phyloP scores from a whole-genome alignment of 2,113 vertebrate species.

The Salminus brasiliensis region DNA sequence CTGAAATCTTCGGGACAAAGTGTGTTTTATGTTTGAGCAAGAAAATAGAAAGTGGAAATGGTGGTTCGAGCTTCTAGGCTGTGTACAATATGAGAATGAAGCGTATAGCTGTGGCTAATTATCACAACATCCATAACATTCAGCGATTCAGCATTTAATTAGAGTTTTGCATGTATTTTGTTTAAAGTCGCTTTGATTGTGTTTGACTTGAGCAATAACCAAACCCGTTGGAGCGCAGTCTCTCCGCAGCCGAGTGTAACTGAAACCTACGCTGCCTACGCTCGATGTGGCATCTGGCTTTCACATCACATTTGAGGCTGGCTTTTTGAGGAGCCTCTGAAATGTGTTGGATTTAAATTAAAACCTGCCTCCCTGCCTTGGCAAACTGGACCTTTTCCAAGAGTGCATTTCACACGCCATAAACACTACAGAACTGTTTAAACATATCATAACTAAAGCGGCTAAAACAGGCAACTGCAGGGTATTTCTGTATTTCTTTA shows the following conservation, averaged over 20 bases:
- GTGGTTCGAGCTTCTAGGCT: conserved; percentile 26
- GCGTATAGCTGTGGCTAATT: conserved; percentile 70
- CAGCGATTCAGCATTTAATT: conserved; percentile 70
- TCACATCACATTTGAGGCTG: conserved; percentile 73
- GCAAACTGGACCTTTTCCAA: conserved; percentile 73
- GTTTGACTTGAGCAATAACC: conserved; percentile 75
- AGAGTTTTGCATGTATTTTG: conserved; percentile 61
- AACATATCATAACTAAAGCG: conserved; percentile 67
- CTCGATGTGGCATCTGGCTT: conserved; percentile 71
- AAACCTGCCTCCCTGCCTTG: conserved; percentile 62
- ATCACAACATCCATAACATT: conserved; percentile 66
- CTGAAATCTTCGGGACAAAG: conserved; percentile 12
- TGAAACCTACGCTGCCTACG: conserved; percentile 61
- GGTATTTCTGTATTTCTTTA: too few species aligned
- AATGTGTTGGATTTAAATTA: conserved; percentile 76
- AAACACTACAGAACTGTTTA: conserved; percentile 72
- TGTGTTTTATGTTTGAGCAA: conserved; percentile 48
- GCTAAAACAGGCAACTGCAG: conserved; percentile 63
- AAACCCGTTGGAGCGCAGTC: conserved; percentile 64
- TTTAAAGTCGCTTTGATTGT: conserved; percentile 74
- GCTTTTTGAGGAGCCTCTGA: conserved; percentile 68
- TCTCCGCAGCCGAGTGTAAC: conserved; percentile 64
- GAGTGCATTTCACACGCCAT: conserved; percentile 71
- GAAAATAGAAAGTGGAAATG: neutral
- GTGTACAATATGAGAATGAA: conserved; percentile 57